A percentile compares a stretch with the other conserved stretches of the same genome.
These are phyloP conservation scores for Pantelozetes paolii DNA, from an alignment of 2,888 invertebrate species.

Conservation along the genomic window DNA sequence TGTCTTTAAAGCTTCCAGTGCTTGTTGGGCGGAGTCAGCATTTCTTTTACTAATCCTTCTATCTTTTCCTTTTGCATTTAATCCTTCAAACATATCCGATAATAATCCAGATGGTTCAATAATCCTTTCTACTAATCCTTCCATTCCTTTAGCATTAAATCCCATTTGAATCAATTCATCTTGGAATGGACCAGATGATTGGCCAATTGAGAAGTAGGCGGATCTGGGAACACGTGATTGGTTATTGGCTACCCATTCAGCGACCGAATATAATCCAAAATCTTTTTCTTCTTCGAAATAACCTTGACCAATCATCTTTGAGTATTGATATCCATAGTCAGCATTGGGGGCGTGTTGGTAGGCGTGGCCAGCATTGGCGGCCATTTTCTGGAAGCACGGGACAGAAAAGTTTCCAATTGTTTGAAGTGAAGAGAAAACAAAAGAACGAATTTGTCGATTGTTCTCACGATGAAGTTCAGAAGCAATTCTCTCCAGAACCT, in stretches of 20 bases:
- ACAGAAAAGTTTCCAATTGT: constrained; percentile 48
- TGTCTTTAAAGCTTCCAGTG: constrained; percentile 37
- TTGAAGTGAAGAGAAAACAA: constrained; percentile 50
- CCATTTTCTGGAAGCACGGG: constrained; percentile 45
- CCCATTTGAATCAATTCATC: constrained; percentile 39
- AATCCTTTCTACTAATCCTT: constrained; percentile 29
- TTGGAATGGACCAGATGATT: constrained; percentile 21
- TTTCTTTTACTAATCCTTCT: constrained; percentile 34
- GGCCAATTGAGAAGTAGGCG: constrained; percentile 38
- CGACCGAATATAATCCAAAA: constrained; percentile 29
- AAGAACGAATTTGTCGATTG: constrained; percentile 50
- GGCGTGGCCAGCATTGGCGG: constrained; percentile 36
- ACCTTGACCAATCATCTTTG: constrained; percentile 36
- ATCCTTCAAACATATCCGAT: constrained; percentile 33
- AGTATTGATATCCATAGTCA: constrained; percentile 39
- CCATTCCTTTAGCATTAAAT: constrained; percentile 41
- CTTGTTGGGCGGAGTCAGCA: constrained; percentile 33
- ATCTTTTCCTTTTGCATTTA: constrained; percentile 31
- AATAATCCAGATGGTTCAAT: constrained; percentile 38
- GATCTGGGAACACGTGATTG: constrained; percentile 38
- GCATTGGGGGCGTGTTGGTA: constrained; percentile 31
- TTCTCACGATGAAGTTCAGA: constrained; percentile 51
- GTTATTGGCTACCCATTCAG: constrained; percentile 38
- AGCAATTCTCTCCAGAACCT: constrained; percentile 53
- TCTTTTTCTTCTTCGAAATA: constrained; percentile 38